These are phyloP conservation scores for Drosophila takahashii DNA, from an alignment of 1,140 invertebrate species.

Conservation along the genomic window DNA sequence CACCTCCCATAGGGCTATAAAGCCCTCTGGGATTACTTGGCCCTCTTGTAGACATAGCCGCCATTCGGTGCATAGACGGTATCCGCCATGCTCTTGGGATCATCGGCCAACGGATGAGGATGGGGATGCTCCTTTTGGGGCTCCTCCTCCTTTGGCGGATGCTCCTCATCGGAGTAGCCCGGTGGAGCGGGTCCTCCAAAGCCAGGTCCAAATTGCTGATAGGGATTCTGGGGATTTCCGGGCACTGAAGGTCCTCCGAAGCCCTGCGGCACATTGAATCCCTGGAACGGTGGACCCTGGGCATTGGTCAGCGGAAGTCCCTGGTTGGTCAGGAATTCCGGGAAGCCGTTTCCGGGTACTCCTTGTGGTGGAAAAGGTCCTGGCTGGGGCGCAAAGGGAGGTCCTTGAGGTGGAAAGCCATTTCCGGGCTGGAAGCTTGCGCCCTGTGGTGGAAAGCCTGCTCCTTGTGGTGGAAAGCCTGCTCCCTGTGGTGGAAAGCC, in stretches of 20 bases:
- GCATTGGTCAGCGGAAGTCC: conserved; percentile 46
- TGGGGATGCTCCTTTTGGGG: background rate
- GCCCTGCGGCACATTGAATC: conserved; percentile 49
- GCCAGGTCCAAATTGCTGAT: conserved; percentile 46
- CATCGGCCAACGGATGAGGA: conserved; percentile 2
- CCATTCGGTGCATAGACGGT: conserved; percentile 78
- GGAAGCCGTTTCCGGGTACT: background rate
- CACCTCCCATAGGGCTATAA: conserved; percentile 33
- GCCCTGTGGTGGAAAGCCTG: background rate
- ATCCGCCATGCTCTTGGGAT: conserved; percentile 39
- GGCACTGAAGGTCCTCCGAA: conserved; percentile 45
- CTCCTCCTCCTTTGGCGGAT: conserved; percentile 15
- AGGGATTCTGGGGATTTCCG: conserved; percentile 32
- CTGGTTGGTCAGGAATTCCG: conserved; percentile 56
- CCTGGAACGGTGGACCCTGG: conserved; percentile 35
- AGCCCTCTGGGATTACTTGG: conserved; percentile 41
- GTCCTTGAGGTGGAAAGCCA: background rate
- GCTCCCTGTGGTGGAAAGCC: background rate
- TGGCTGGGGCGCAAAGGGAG: background rate
- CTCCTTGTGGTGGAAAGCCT: background rate
- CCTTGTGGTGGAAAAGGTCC: background rate
- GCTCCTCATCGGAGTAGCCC: conserved; percentile 13
- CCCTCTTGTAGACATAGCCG: conserved; percentile 72
- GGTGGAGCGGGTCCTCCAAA: conserved; percentile 47
- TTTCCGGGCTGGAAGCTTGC: background rate